Base-by-base conservation (phyloP, 2,888 invertebrate genomes). In the Diaprepes abbreviatus region DNA sequence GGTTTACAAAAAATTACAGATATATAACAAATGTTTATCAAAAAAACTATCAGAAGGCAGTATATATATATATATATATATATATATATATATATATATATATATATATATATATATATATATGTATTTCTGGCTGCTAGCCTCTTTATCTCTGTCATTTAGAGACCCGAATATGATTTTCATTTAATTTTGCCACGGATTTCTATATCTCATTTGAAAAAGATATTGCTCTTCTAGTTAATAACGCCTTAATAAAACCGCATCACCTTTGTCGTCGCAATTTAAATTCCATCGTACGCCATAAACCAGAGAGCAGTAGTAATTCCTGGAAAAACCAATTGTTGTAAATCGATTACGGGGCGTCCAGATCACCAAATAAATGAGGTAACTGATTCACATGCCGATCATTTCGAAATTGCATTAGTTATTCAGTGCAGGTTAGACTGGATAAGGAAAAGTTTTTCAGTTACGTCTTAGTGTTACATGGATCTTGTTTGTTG, bases 391-490 rank as follows among this genome's bases (percentile, higher is more conserved):
- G 60, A 66, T 70, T 70, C 66, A 60, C 54, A 70, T 70, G 48
- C 66, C 57, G 45, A 66, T 70, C 66, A 62, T 50, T 70, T 70
- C 57, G 57, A 57, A 66, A 70, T 60, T 54, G 59, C 66, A 70
- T 70, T 66, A 70, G 57, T 50, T 66, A 70, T 70, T 66, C 70
- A 45, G 63, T 66, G 55, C 70, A 66, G 62, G 70, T 66, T 60
- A 66, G 48, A 62, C 35, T n/a, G 66, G 65, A 70, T 70, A 70
- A 70, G 70, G 70, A 70, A 70, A 68, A 70, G 48, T 70, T 70
- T 70, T 66, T 70, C 70, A 70, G 70, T 70, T 70, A 70, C 60
- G 70, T 40, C 59, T 58, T 55, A 59, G 70, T 52, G 62, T 66
- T 60, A 66, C 70, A 70, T 50, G 67, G 59, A 59, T 70, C 70